Evolutionary conservation across 2,888 invertebrate genomes (phyloP).

Genomic region (Heliconius charithonia): DNA sequence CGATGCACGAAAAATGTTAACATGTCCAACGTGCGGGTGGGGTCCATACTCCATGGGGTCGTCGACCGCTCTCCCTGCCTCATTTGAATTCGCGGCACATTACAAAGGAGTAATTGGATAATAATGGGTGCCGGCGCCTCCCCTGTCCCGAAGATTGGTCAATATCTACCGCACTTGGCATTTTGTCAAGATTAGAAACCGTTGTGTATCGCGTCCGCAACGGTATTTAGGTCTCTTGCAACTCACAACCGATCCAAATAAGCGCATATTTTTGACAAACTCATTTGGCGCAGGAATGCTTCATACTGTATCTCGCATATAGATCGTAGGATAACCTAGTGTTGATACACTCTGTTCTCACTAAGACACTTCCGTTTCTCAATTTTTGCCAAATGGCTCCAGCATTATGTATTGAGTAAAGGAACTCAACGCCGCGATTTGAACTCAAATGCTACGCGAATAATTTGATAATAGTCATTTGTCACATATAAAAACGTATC

Average conservation of each 20-base stretch:
- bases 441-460: too few species aligned
- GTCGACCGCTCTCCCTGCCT: conserved; percentile 79
- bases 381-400: too few species aligned
- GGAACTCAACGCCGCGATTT: too few species aligned
- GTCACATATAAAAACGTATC: too few species aligned
- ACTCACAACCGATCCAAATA: not conserved
- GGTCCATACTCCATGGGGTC: conserved; percentile 80
- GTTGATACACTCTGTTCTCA: not conserved
- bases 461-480: too few species aligned
- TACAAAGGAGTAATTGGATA: conserved; percentile 83
- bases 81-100: conserved; percentile 83
- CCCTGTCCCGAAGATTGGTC: conserved; percentile 55
- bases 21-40: conserved; percentile 29
- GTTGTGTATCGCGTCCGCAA: not conserved
- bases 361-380: not conserved
- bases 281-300: not conserved
- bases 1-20: conserved; percentile 27
- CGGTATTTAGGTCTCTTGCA: conserved; percentile 17
- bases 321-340: not conserved
- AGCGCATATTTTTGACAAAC: conserved; percentile 7
- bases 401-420: not conserved
- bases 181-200: conserved; percentile 33
- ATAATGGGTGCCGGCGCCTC: conserved; percentile 80
- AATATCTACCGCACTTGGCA: conserved; percentile 41
- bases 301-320: not conserved